Base-by-base conservation (phyloP, 2,797 vertebrate genomes). In the Ambastaia sidthimunki region DNA sequence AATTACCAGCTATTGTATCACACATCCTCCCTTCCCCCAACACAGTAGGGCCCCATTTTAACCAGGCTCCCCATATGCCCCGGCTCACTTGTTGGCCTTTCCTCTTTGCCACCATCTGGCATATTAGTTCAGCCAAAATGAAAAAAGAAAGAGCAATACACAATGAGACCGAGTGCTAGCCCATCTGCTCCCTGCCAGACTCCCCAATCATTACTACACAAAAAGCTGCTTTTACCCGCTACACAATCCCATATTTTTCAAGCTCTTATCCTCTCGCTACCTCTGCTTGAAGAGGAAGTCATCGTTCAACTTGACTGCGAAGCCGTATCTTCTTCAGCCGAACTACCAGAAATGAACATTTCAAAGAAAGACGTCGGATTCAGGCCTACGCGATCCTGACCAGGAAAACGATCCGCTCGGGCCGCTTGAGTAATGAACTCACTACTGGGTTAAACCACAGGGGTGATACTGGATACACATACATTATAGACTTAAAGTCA, bases 61-160 rank as follows among this genome's bases (percentile, higher is more conserved):
- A 98, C 96, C 96, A 98, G 96, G 96, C 96, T 96, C 94, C 94
- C 97, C 97, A 98, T 99, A 98, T 98, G 97, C 96, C 96, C 93
- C 93, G 93, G 94, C 93, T 96, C 95, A 94, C 95, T 96, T 96
- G 94, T 95, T 96, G 95, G 94, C 95, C 96, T 95, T 93, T 96
- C 93, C 93, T 93, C 94, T 95, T 91, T 91, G 88, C 92, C 91
- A 93, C 97, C 97, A 98, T 98, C 97, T 99, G 97, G 96, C 94
- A 94, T 95, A 92, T 94, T 95, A 95, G 94, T 93, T 94, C 91
- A 94, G 93, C 91, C 90, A 93, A 93, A 93, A 86, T 87, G 86
- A 67, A 83, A 85, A 84, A 82, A 87, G 86, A 88, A 75, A 87
- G 87, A 74, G 31, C 87, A 86, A 94, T 92, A 94, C 91, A 95